Base-by-base conservation (phyloP, 1,140 invertebrate species). In the Zeugodacus cucurbitae region DNA sequence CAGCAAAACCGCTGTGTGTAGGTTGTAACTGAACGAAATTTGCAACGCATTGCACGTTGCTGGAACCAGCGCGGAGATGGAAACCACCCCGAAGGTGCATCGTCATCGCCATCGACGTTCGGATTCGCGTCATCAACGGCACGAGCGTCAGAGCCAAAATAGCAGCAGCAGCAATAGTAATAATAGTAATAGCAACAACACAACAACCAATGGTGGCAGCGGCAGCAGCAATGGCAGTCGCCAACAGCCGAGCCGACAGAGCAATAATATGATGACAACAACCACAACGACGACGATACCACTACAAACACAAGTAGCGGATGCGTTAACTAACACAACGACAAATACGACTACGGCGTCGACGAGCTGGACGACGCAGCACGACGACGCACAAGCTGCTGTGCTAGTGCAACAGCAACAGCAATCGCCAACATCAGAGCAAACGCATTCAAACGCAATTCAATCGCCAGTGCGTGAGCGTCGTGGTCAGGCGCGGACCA, bases 101-200 rank as follows among this genome's bases (percentile, higher is more conserved):
- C 91, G 91, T 54, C 92, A 93, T 89, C 91, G 92, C 78, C 91
- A 92, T 87, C 91, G 92, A 54, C 92, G 92, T 70, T 92, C 91
- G 11, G 92, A 92, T 88, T 90, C 91, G 34, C 91, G 91, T 26
- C 88, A 86, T 70, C 78, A 85, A 20, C 88, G 87, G 29, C 88
- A 87, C 57, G 89, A 89, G 74, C 89, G 89, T 58, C 91, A 92
- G 88, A 92, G 91, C 34, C 91, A 48, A 22, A 82, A 82, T 74
- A 74, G 70, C 74, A 82, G 74, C 41, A 48, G 41, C 41, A 54
- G 29, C 74, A 48, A 22, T 14, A 82, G 26, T n/a, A 48, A 10
- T 11, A 82, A 11, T 41, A 48, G 37, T 74, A 41, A 41, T n/a
- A 74, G 37, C 37, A 74, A 41, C 91, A 41, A 91, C 90, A 20